These are phyloP conservation scores for Nerophis ophidion DNA, from an alignment of 2,113 vertebrate species.

Conservation along the genomic window DNA sequence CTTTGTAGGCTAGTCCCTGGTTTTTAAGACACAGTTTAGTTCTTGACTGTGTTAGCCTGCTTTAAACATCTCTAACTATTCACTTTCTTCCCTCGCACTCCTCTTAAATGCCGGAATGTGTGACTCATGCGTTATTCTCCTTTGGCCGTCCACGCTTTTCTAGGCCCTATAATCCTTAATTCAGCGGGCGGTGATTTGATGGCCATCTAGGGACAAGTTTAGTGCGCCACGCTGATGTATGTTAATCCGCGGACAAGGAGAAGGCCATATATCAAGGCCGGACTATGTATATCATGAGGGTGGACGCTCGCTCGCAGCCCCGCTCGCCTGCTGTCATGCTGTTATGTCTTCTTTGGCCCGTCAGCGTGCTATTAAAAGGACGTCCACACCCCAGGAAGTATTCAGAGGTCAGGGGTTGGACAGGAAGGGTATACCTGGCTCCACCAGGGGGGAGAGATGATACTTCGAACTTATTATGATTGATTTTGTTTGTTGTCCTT, in stretches of 20 bases:
- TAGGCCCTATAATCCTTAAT: conserved; percentile 44
- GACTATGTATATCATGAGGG: conserved; percentile 58
- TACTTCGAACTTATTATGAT: no score
- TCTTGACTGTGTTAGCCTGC: neutral
- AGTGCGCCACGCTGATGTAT: conserved; percentile 43
- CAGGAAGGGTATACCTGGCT: conserved; percentile 53
- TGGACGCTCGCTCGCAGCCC: conserved; percentile 40
- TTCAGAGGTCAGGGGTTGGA: conserved; percentile 50
- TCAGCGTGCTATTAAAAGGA: conserved; percentile 62
- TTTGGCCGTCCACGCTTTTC: conserved; percentile 37
- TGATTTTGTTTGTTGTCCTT: no score
- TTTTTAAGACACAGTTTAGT: neutral
- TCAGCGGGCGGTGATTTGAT: conserved; percentile 45
- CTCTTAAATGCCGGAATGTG: conserved; percentile 26
- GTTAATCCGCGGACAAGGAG: conserved; percentile 54
- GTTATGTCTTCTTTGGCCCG: conserved; percentile 56
- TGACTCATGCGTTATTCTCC: conserved; percentile 55
- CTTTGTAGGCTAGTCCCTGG: no score
- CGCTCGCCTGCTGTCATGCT: conserved; percentile 41
- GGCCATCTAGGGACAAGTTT: conserved; percentile 59
- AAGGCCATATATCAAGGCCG: conserved; percentile 49
- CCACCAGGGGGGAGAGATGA: conserved; percentile 32
- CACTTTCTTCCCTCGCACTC: conserved; percentile 24
- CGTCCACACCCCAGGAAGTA: conserved; percentile 37
- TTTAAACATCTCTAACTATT: neutral